These are phyloP conservation scores for Eumerus sabulonum DNA, from an alignment of 2,888 invertebrate genomes.

Conservation along the genomic window DNA sequence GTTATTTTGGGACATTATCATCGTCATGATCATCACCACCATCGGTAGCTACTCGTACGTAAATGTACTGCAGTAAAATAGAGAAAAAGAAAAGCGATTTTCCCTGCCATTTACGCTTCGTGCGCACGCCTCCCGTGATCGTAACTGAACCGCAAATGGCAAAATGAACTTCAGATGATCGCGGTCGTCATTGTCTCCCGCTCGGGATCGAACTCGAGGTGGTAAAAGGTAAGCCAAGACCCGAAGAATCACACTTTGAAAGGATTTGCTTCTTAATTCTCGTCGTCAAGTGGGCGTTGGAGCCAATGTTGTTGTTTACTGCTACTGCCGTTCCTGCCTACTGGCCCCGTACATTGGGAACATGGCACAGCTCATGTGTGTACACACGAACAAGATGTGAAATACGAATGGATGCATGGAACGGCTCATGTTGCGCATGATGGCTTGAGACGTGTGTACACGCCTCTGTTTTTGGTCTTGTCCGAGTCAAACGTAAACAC, in stretches of 20 bases:
- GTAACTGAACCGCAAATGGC: slow-evolving; percentile 42
- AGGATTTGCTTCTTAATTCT: slow-evolving; percentile 13
- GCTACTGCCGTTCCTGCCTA: slow-evolving; percentile 14
- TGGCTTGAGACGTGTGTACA: slow-evolving; percentile 42
- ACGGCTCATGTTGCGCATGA: slow-evolving; percentile 39
- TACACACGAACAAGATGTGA: too few relatives aligned
- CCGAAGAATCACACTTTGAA: slow-evolving; percentile 37
- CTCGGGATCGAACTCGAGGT: slow-evolving; percentile 32
- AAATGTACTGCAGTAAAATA: not conserved
- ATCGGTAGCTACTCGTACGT: not conserved
- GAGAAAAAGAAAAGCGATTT: slow-evolving; percentile 4
- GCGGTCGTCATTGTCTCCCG: slow-evolving; percentile 42
- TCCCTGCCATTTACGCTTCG: slow-evolving; percentile 52
- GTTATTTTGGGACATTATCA: slow-evolving; percentile 62
- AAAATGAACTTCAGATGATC: slow-evolving; percentile 16
- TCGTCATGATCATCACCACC: slow-evolving; percentile 22
- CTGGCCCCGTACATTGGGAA: slow-evolving; percentile 4
- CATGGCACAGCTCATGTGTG: too few relatives aligned
- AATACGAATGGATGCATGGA: slow-evolving; percentile 20
- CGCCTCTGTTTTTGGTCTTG: slow-evolving; percentile 53
- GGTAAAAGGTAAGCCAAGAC: slow-evolving; percentile 48
- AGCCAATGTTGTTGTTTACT: slow-evolving; percentile 33
- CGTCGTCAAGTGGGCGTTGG: slow-evolving; percentile 46
- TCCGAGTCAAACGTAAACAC: slow-evolving; percentile 39
- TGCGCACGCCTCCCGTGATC: slow-evolving; percentile 28